A percentile compares a stretch with the other conserved stretches of the same genome.
Evolutionary conservation across 2,888 invertebrate genomes (phyloP).

Genomic region (Gymnoscelis rufifasciata): DNA sequence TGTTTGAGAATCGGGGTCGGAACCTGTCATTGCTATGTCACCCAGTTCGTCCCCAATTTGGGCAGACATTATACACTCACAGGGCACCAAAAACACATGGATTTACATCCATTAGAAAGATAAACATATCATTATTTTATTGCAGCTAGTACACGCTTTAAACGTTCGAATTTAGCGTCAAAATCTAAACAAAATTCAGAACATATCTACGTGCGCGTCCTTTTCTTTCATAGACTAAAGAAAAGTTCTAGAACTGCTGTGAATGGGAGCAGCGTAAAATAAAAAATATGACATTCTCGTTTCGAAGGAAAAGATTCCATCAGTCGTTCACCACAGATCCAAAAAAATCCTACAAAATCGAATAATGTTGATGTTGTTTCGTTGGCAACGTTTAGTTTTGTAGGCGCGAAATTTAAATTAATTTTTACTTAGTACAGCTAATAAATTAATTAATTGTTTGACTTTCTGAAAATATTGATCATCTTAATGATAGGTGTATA

Average conservation of each 20-base stretch:
- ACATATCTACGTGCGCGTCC: background rate
- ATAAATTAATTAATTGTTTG: too few relatives aligned
- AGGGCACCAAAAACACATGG: background rate
- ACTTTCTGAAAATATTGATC: too few relatives aligned
- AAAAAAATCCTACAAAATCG: too few relatives aligned
- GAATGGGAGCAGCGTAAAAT: background rate
- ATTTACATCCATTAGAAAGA: background rate
- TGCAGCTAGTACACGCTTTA: background rate
- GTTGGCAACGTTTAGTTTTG: too few relatives aligned
- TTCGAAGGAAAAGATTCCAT: too few relatives aligned
- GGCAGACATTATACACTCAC: conserved; percentile 35
- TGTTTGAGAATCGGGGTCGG: conserved; percentile 65
- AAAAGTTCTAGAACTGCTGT: background rate
- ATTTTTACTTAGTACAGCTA: too few relatives aligned
- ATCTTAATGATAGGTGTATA: too few relatives aligned
- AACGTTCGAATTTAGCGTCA: background rate
- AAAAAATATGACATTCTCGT: background rate
- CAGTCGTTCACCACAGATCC: too few relatives aligned
- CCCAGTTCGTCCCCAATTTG: conserved; percentile 58
- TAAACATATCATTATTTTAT: conserved; percentile 8
- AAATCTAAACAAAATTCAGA: background rate
- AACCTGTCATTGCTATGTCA: conserved; percentile 57
- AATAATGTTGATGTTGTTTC: too few relatives aligned
- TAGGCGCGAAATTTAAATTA: too few relatives aligned
- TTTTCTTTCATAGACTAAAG: conserved; percentile 1